Evolutionary conservation across 1,140 invertebrate species (phyloP).

Genomic region (Diorhabda sublineata): DNA sequence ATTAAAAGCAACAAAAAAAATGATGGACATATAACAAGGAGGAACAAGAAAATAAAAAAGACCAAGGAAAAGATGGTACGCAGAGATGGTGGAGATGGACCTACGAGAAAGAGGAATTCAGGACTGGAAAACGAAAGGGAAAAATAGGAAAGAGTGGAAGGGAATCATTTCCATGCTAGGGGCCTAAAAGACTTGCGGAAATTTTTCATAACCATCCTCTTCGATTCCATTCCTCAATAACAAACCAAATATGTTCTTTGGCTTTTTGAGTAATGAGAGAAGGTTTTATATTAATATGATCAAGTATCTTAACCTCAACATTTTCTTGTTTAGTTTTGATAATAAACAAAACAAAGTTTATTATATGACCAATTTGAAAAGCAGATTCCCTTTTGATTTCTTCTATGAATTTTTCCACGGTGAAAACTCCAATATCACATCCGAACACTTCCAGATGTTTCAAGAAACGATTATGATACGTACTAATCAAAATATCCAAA

Average conservation of each 20-base stretch:
- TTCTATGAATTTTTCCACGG: conserved; percentile 11
- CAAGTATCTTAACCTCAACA: neutral
- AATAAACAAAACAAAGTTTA: conserved; percentile 1
- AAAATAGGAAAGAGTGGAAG: no score
- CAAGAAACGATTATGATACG: conserved; percentile 46
- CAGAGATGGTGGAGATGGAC: no score
- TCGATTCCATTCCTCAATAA: neutral
- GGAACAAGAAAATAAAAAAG: no score
- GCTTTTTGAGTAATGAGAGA: neutral
- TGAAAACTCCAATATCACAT: conserved; percentile 12
- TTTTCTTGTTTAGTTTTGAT: neutral
- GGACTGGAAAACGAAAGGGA: no score
- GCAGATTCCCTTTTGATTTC: conserved; percentile 21
- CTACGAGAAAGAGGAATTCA: no score
- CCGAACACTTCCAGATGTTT: conserved; percentile 17
- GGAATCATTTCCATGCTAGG: no score
- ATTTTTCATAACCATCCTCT: conserved; percentile 12
- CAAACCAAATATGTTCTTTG: conserved; percentile 5
- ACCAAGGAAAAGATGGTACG: no score
- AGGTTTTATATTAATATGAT: neutral
- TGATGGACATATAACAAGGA: no score
- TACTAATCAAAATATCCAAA: conserved; percentile 46
- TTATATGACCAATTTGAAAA: conserved; percentile 16
- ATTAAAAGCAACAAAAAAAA: no score
- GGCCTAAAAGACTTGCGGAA: no score